These are phyloP conservation scores for Lycocorax pyrrhopterus DNA, from an alignment of 2,113 vertebrate genomes.

Conservation along the genomic window DNA sequence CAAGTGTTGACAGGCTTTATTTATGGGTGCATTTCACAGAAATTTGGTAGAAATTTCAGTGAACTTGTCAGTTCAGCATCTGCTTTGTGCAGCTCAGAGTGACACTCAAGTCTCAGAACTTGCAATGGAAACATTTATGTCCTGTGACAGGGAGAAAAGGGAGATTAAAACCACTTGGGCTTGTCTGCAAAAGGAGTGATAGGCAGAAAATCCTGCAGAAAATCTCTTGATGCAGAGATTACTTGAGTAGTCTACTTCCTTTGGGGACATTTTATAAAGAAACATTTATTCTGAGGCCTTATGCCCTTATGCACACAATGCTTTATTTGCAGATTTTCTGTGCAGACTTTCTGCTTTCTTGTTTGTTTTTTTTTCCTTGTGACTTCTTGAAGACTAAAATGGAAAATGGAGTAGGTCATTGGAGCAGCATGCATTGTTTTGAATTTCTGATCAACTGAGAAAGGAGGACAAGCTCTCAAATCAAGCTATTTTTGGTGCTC, in stretches of 20 bases:
- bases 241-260: background rate
- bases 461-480: background rate
- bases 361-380: background rate
- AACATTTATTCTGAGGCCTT: background rate
- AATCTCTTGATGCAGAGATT: background rate
- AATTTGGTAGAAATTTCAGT: constrained; percentile 22
- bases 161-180: background rate
- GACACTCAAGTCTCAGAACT: background rate
- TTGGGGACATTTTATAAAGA: background rate
- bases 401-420: background rate
- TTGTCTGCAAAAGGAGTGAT: background rate
- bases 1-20: constrained; percentile 46
- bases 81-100: background rate
- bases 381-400: background rate
- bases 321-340: background rate
- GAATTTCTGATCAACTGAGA: background rate
- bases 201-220: constrained; percentile 5
- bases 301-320: background rate
- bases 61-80: constrained; percentile 36
- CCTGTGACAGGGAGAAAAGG: background rate
- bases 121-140: background rate
- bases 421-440: background rate
- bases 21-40: constrained; percentile 14
- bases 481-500: background rate
- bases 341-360: background rate